Base-by-base conservation (phyloP, 2,888 invertebrate species). In the Lomographa bimaculata region DNA sequence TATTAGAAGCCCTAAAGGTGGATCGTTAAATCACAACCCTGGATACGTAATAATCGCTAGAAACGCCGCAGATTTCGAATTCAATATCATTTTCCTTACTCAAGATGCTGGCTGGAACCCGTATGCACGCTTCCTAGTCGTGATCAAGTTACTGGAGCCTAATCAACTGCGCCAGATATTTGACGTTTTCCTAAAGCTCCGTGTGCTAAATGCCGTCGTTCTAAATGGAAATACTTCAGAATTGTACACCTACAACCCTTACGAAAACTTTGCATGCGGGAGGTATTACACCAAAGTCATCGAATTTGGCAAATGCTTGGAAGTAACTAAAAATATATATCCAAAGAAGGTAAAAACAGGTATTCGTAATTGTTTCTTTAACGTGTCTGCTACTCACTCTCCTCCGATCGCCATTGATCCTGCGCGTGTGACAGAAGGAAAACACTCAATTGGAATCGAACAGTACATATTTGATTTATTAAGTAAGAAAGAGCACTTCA, bases 221-320 rank as follows among this genome's bases (percentile, higher is more conserved):
- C 24, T 74, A 1, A 67, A 71, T 25, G 66, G 66, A 5, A 64
- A 55, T 0, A 53, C 68, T 1, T 53, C 57, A 3, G 46, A 71
- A 1, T 21, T 81, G 6, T 79, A 69, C 38, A 64, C 74, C 0
- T 82, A 79, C 44, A 72, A 82, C 46, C 74, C 81, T 0, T 81
- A 64, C 24, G 68, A 73, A 34, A 71, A 81, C 24, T 71, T 63
- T 28, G 67, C 65, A 0, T 83, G 83, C 29, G 83, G 83, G n/a
- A 68, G 62, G 34, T 61, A 65, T 20, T 81, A 71, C 36, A 50
- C 56, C 2, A 45, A 55, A 12, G 44, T 82, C 5, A 67, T 70
- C 8, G 39, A 54, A 14, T 53, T 60, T 1, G 83, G 82, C 3
- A 49, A 60, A 33, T 82, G 82, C 43, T 46, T 41, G 6, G 28